Conservation (phyloP, 2,888 invertebrate species). For the Cosmorhoe ocellata region DNA sequence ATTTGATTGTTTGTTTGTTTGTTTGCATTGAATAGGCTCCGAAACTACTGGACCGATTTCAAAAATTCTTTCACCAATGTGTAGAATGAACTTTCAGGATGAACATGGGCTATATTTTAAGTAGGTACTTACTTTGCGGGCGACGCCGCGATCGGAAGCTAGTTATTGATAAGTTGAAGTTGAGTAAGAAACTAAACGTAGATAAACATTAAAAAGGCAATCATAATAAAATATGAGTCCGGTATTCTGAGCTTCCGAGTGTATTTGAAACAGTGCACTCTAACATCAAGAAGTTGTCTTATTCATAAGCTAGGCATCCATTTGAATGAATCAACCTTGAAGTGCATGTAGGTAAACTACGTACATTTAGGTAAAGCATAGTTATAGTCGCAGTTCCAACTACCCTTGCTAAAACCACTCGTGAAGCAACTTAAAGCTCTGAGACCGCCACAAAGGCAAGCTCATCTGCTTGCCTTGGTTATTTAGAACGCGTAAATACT, state of each 20-base stretch:
- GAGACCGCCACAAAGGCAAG: constrained; percentile 20
- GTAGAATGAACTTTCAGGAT: no score
- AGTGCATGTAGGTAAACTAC: constrained; percentile 14
- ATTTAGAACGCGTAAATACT: constrained; percentile 18
- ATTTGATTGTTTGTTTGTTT: no score
- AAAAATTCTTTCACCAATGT: no score
- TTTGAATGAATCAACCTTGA: constrained; percentile 22
- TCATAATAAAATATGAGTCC: no score
- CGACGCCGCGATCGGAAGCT: no score
- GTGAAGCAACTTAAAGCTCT: constrained; percentile 16
- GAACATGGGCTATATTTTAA: no score
- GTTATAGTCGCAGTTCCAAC: constrained; percentile 18
- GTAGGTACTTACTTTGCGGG: no score
- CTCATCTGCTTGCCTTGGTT: constrained; percentile 18
- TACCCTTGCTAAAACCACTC: constrained; percentile 20
- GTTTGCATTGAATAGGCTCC: no score
- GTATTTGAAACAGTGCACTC: constrained; percentile 1
- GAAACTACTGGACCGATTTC: no score
- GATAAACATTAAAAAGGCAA: no score
- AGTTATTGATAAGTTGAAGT: no score
- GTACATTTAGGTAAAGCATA: constrained; percentile 17
- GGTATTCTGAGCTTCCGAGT: not conserved
- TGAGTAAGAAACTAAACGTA: no score
- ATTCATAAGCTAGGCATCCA: constrained; percentile 19
- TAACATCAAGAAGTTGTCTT: constrained; percentile 11